These are phyloP conservation scores for Coelogynopora nodosa DNA, from an alignment of 2,888 invertebrate genomes.

Conservation along the genomic window DNA sequence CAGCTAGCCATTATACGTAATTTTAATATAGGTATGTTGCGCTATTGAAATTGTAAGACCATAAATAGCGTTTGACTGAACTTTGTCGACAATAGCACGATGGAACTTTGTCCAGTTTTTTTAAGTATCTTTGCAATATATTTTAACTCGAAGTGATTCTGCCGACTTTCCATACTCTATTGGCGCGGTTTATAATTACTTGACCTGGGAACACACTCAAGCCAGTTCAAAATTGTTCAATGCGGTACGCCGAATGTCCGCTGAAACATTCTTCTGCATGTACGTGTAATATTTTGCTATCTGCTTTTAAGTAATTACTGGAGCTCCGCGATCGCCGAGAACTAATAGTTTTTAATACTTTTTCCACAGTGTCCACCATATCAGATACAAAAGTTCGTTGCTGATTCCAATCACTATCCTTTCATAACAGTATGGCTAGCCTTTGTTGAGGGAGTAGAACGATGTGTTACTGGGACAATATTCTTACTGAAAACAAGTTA, in stretches of 20 bases:
- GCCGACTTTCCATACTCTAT: neutral
- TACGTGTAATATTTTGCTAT: neutral
- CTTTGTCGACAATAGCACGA: constrained; percentile 2
- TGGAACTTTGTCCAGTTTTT: constrained; percentile 6
- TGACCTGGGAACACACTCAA: neutral
- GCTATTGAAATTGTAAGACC: constrained; percentile 26
- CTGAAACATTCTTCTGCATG: constrained; percentile 21
- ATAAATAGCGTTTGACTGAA: neutral
- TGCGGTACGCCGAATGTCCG: neutral
- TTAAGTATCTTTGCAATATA: neutral
- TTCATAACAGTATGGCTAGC: neutral
- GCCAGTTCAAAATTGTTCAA: constrained; percentile 1
- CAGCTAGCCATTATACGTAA: neutral
- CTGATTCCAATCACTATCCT: neutral
- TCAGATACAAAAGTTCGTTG: neutral
- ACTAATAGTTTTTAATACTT: neutral
- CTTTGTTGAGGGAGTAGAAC: no score
- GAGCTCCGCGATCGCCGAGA: neutral
- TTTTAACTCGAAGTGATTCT: neutral
- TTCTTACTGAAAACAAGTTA: no score
- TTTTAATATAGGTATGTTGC: neutral
- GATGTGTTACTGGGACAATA: no score
- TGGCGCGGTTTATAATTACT: neutral
- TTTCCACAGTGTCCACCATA: neutral
- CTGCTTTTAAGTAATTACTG: neutral